These are phyloP conservation scores for Teleogryllus oceanicus DNA, from an alignment of 2,888 invertebrate genomes.

Conservation along the genomic window DNA sequence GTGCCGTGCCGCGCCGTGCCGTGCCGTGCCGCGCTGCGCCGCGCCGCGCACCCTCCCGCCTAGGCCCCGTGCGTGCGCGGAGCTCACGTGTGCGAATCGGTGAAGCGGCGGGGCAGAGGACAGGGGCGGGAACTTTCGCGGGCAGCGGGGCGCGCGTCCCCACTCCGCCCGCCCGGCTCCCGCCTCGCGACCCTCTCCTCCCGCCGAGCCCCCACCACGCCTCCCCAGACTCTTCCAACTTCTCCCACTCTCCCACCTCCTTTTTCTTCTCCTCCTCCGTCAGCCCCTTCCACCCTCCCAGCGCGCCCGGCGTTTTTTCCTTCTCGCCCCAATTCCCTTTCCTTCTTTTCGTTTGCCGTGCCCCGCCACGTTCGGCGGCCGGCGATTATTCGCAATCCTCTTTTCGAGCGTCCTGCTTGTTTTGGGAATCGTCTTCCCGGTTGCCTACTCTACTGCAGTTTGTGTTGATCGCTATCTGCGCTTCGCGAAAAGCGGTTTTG, in stretches of 20 bases:
- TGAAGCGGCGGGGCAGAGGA: not conserved
- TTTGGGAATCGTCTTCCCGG: not conserved
- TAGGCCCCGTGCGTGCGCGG: not conserved
- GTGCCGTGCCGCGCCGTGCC: not conserved
- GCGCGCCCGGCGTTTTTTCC: not conserved
- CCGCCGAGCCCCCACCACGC: not conserved
- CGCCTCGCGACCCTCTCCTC: not conserved
- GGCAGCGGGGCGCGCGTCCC: not conserved
- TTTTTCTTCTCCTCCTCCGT: not conserved
- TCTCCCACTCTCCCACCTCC: not conserved
- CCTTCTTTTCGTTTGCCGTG: not conserved
- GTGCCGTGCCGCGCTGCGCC: not conserved
- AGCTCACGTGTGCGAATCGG: slow-evolving; percentile 3
- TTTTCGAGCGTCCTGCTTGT: not conserved
- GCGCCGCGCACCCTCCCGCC: not conserved
- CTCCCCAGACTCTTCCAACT: not conserved
- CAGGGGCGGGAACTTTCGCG: slow-evolving; percentile 7
- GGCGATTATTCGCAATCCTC: not conserved
- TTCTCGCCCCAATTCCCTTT: not conserved
- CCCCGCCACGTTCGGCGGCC: not conserved
- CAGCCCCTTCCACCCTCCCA: not conserved
- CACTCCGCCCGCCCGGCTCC: not conserved
- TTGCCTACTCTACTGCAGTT: not conserved
- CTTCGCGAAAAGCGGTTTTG: not conserved
- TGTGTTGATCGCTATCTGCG: not conserved